A percentile compares a stretch with the other conserved stretches of the same genome.
phyloP scores from a whole-genome alignment of 2,888 invertebrate species.

The Podotricha telesiphe region DNA sequence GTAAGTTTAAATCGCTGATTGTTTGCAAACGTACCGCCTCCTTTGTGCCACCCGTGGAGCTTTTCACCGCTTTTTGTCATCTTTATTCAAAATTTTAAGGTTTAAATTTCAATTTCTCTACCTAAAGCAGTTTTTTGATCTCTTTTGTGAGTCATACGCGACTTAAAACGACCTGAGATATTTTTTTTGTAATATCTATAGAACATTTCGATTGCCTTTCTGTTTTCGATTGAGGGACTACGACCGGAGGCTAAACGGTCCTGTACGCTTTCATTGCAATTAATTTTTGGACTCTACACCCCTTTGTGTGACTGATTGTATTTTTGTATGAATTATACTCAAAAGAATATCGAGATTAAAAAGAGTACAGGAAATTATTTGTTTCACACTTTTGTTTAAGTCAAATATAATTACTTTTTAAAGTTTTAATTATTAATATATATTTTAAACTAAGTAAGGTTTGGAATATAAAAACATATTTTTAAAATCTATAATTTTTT shows the following conservation, averaged over 20 bases:
- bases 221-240: slow-evolving; percentile 57
- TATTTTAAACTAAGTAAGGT: no score
- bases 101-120: slow-evolving; percentile 42
- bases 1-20: slow-evolving; percentile 58
- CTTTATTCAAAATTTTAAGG: slow-evolving; percentile 38
- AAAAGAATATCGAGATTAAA: background rate
- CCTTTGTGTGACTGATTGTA: slow-evolving; percentile 27
- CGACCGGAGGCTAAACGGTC: slow-evolving; percentile 54
- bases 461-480: no score
- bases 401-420: no score
- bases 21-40: slow-evolving; percentile 79
- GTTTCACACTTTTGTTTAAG: background rate
- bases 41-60: slow-evolving; percentile 69
- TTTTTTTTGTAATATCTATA: slow-evolving; percentile 47
- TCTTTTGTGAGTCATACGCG: slow-evolving; percentile 68
- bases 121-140: slow-evolving; percentile 46
- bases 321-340: slow-evolving; percentile 7
- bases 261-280: slow-evolving; percentile 26
- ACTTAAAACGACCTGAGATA: slow-evolving; percentile 64
- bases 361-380: background rate
- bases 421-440: no score
- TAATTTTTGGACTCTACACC: slow-evolving; percentile 11
- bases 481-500: no score
- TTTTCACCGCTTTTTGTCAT: slow-evolving; percentile 37
- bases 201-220: slow-evolving; percentile 48